phyloP scores from a whole-genome alignment of 2,888 invertebrate genomes.

The Agrochola litura region DNA sequence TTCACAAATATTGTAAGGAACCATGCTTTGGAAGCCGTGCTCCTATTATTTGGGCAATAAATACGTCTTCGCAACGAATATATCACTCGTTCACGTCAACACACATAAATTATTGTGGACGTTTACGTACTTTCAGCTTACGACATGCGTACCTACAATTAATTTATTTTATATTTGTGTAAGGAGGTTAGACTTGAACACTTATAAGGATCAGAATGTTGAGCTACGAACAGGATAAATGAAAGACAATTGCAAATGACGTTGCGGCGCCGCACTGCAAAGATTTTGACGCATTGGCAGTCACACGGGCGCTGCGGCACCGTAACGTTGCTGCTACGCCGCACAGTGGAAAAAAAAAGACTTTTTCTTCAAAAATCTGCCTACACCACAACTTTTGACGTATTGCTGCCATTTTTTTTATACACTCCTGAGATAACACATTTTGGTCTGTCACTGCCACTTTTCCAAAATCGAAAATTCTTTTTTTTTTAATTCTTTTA shows the following conservation, averaged over 20 bases:
- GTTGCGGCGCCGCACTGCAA: too few species aligned
- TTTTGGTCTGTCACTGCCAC: too few species aligned
- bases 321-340: too few species aligned
- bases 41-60: constrained; percentile 68
- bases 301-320: too few species aligned
- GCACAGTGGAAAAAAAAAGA: too few species aligned
- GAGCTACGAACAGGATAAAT: background rate
- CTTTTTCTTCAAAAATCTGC: too few species aligned
- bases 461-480: too few species aligned
- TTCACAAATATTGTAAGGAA: constrained; percentile 43
- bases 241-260: background rate
- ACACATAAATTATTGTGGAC: constrained; percentile 69
- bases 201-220: background rate
- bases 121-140: constrained; percentile 59
- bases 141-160: constrained; percentile 57
- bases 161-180: constrained; percentile 63
- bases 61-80: constrained; percentile 73
- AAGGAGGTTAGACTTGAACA: background rate
- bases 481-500: too few species aligned
- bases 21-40: constrained; percentile 18
- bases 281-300: too few species aligned
- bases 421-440: too few species aligned
- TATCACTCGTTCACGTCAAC: constrained; percentile 64
- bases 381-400: too few species aligned
- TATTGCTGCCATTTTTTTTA: too few species aligned